Conservation (phyloP, 1,140 invertebrate species). For the Megalopta genalis region DNA sequence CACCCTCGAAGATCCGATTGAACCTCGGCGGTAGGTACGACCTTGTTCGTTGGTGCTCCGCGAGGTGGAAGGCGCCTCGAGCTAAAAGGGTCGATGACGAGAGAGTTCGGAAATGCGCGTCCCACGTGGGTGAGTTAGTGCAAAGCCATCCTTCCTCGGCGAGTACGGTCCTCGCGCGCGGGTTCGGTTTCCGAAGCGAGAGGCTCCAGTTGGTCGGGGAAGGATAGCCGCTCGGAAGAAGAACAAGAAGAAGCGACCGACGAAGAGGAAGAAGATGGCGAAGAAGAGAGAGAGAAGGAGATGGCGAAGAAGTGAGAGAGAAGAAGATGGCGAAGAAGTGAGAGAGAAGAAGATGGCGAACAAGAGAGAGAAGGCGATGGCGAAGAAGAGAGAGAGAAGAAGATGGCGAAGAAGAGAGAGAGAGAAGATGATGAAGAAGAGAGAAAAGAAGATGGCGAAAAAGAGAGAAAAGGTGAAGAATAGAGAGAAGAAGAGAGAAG, state of each 20-base stretch:
- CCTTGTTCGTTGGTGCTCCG: conserved; percentile 60
- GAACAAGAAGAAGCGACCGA: background rate
- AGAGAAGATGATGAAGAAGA: no score
- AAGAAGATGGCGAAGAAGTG: conserved; percentile 13
- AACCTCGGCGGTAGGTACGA: conserved; percentile 39
- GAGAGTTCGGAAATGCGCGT: conserved; percentile 75
- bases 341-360: conserved; percentile 21
- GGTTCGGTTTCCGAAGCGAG: conserved; percentile 37
- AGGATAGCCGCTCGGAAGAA: conserved; percentile 19
- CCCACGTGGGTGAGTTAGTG: conserved; percentile 74
- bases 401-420: no score
- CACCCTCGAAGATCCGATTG: conserved; percentile 59
- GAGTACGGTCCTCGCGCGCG: conserved; percentile 48
- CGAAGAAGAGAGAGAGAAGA: no score
- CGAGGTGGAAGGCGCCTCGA: conserved; percentile 60
- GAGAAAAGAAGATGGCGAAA: background rate
- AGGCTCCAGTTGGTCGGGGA: conserved; percentile 25
- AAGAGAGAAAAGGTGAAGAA: no score
- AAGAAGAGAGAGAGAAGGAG: no score
- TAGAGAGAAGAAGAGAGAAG: no score
- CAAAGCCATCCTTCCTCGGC: conserved; percentile 70
- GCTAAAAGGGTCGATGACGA: conserved; percentile 78
- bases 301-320: conserved; percentile 5
- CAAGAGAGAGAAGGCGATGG: no score
- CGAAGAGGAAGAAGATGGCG: no score